Evolutionary conservation across 2,113 vertebrate species (phyloP), one percentile per base, ranked within the genome.

Genomic region (Labeo catla): DNA sequence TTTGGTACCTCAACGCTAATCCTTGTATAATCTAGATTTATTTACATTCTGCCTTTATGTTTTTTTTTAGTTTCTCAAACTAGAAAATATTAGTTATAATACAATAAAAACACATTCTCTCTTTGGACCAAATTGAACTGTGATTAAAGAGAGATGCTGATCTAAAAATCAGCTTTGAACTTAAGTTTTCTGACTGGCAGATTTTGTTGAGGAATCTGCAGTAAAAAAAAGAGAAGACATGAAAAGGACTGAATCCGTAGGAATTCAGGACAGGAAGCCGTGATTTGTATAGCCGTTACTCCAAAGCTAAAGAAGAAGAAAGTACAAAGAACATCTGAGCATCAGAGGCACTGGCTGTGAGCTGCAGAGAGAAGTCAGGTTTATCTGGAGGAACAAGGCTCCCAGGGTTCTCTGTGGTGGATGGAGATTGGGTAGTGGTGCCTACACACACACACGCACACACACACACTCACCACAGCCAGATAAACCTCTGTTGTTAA

Each of bases 341-440:
- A 86, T 90, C 92, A 92, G 91, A 91, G 87, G 89, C 61, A 84
- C 87, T 73, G 85, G 88, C 74, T 84, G 84, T 77, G 81, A 61
- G 72, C 52, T 87, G 89, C 89, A 84, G 83, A 93, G 91, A 94
- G 91, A 91, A 92, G 88, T 86, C 84, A 10, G 89, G 87, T 93
- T 94, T 94, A 94, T 94, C 93, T 87, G 92, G 84, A 92, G 89
- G 87, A 92, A 87, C 84, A 91, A 81, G 91, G 91, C 91, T 94
- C 88, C 90, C 90, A 93, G 88, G 91, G 84, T 89, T 92, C 92
- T 93, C 90, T 93, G 92, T 93, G 92, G 86, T 90, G 93, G 87
- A 89, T 65, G 85, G 92, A 93, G 93, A 95, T 94, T 94, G 93
- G 90, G 93, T 54, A 73, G 80, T 49, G 77, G 70, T 68, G 39